phyloP scores from a whole-genome alignment of 2,888 invertebrate species.

The Neocrepidodera transversa region DNA sequence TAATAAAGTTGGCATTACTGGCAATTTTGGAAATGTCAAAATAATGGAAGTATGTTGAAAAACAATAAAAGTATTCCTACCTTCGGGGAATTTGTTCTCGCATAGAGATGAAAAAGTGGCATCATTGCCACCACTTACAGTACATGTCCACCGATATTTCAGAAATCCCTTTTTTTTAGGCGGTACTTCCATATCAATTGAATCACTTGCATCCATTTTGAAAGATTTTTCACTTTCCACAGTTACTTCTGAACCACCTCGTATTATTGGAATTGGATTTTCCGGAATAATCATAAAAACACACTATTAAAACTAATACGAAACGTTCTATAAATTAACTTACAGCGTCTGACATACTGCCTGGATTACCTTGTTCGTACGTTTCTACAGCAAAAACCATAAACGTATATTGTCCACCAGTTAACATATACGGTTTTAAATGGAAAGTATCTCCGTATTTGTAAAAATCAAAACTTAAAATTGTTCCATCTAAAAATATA shows the following conservation, averaged over 20 bases:
- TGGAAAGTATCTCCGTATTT: not conserved
- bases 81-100: slow-evolving; percentile 8
- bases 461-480: not conserved
- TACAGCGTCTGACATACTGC: not conserved
- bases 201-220: slow-evolving; percentile 17
- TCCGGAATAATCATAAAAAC: slow-evolving; percentile 10
- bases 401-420: not conserved
- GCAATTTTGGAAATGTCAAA: not conserved
- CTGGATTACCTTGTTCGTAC: not conserved
- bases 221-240: slow-evolving; percentile 14
- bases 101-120: slow-evolving; percentile 6
- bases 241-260: slow-evolving; percentile 25
- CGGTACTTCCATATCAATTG: slow-evolving; percentile 30
- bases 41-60: not conserved
- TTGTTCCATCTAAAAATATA: slow-evolving; percentile 2
- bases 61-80: not conserved
- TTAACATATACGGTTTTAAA: not conserved
- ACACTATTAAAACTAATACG: not conserved
- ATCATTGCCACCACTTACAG: not conserved
- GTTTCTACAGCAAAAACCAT: not conserved
- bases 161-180: slow-evolving; percentile 13
- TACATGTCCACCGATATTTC: slow-evolving; percentile 27
- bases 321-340: not conserved
- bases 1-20: too few species aligned
- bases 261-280: slow-evolving; percentile 27